Base-by-base conservation (phyloP, 2,113 vertebrate genomes). In the Tauraco erythrolophus region DNA sequence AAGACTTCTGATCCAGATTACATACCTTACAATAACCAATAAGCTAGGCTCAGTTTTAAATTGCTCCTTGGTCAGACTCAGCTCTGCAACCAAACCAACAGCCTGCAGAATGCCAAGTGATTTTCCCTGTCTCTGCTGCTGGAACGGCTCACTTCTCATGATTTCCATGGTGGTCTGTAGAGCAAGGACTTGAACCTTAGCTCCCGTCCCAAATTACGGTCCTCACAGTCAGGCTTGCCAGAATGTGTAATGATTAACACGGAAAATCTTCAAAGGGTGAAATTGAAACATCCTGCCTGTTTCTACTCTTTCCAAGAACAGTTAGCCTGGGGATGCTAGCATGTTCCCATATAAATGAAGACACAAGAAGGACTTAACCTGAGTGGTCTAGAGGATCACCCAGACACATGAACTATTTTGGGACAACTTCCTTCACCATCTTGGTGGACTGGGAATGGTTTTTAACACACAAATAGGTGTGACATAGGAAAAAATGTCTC, bases 81-180 rank as follows among this genome's bases (percentile, higher is more conserved):
- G 13, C 5, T 58, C 46, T 69, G 62, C 50, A 72, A 37, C 22
- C 25, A 25, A 81, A 58, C 35, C 35, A 65, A 9, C 23, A 75
- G 68, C 24, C 21, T 62, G 45, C 19, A 48, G 6, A 89, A 43
- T 0, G 0, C 46, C 0, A 2, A 82, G 46, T 54, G 60, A 25
- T 19, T 70, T 89, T 87, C 46, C 21, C 28, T 14, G 33, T 35
- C 37, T 71, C 56, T 75, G 43, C 18, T 78, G 33, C 27, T 66
- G 64, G 39, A 92, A 86, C 5, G 17, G 3, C 25, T 14, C 30
- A 19, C 21, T 77, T 80, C 48, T 79, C 8, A 14, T 25, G 9
- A 25, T 57, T 88, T 77, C 75, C 21, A 22, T n/a, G 8, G 12
- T 13, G 14, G 35, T 83, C 69, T 54, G 6, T 48, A 39, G 39